phyloP scores from a whole-genome alignment of 2,888 invertebrate genomes.

The Euzetes globulus region DNA sequence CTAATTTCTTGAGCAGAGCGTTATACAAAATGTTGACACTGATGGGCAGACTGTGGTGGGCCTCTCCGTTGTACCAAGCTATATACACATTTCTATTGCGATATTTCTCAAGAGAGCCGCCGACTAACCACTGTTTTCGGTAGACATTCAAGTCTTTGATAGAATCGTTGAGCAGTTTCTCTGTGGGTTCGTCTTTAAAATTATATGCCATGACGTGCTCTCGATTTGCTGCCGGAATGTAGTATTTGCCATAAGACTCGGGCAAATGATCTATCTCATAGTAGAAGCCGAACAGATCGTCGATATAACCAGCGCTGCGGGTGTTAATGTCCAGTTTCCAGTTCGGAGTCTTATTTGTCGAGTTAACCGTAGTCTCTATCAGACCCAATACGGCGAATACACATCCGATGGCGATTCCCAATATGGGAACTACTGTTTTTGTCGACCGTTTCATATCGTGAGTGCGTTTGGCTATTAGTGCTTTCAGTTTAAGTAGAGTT shows the following conservation, averaged over 20 bases:
- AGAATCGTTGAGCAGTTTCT: conserved; percentile 22
- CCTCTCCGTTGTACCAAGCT: conserved; percentile 37
- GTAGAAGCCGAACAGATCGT: conserved; percentile 23
- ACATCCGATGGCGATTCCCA: conserved; percentile 35
- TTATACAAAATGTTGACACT: conserved; percentile 32
- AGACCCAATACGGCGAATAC: conserved; percentile 31
- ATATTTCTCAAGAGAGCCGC: conserved; percentile 34
- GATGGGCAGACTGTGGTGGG: conserved; percentile 35
- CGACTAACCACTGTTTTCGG: conserved; percentile 34
- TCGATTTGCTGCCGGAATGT: conserved; percentile 1
- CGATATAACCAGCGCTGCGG: conserved; percentile 31
- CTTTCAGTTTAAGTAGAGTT: conserved; percentile 30
- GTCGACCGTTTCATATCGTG: conserved; percentile 33
- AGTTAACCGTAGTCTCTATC: conserved; percentile 34
- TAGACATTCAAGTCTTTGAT: conserved; percentile 28
- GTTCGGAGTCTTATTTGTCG: conserved; percentile 27
- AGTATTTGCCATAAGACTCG: conserved; percentile 27
- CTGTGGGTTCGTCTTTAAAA: neutral
- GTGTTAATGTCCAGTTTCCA: conserved; percentile 29
- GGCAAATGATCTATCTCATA: neutral
- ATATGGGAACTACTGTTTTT: conserved; percentile 31
- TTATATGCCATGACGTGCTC: neutral
- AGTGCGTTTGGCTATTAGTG: conserved; percentile 29
- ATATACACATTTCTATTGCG: conserved; percentile 27
- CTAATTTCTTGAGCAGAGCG: conserved; percentile 31